Percentiles rank a stretch among this genome's conserved stretches.
These are phyloP conservation scores for Rhopilema esculentum DNA, from an alignment of 30 jellyfish, hydroid and myxozoan species.

Conservation along the genomic window DNA sequence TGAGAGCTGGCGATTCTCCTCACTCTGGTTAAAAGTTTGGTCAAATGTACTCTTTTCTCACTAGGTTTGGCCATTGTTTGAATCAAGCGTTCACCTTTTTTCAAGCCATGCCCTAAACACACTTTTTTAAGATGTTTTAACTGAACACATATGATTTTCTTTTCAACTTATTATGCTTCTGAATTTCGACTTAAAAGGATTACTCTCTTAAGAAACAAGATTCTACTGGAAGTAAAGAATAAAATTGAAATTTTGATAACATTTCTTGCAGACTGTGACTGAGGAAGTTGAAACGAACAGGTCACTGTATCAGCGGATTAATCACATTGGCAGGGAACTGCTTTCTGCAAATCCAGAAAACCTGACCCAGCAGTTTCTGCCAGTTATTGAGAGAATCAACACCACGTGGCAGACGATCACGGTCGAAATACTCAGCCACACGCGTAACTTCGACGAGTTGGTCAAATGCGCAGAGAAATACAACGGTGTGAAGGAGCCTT, in stretches of 20 bases:
- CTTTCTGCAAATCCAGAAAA: constrained; percentile 75
- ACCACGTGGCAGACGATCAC: constrained; percentile 96
- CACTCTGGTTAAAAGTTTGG: too few species aligned
- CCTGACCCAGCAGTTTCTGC: constrained; percentile 77
- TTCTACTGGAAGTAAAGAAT: too few species aligned
- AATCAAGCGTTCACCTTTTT: too few species aligned
- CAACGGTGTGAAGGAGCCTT: constrained; percentile 89
- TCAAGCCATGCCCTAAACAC: too few species aligned
- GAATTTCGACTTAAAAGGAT: too few species aligned
- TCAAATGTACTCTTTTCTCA: too few species aligned
- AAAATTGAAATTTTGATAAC: background rate
- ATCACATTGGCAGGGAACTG: constrained; percentile 96
- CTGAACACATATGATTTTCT: too few species aligned
- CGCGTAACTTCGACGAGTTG: constrained; percentile 87
- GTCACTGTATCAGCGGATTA: constrained; percentile 81
- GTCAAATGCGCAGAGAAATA: constrained; percentile 96
- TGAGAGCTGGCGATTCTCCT: too few species aligned
- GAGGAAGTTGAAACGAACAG: constrained; percentile 94
- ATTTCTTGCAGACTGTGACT: constrained; percentile 65
- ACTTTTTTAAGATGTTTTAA: too few species aligned
- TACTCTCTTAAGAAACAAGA: too few species aligned
- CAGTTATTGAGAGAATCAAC: constrained; percentile 86
- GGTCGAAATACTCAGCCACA: constrained; percentile 86
- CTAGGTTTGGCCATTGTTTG: too few species aligned
- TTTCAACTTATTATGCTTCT: too few species aligned